Evolutionary conservation across 1,140 invertebrate species (phyloP), one percentile per base, ranked within the genome.

Genomic region (Callitettix versicolor): DNA sequence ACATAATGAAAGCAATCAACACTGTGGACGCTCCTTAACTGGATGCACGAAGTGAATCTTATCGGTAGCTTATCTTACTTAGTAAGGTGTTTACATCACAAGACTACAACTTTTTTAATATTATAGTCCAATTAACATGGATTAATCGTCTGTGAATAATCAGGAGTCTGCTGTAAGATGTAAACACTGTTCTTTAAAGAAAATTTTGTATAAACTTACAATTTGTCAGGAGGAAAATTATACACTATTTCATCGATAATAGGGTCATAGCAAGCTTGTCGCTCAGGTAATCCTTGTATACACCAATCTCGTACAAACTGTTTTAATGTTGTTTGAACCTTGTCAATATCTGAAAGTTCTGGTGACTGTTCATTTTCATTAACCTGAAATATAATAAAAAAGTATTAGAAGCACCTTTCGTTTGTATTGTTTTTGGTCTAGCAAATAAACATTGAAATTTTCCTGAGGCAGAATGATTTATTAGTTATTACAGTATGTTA

Each of bases 231-330:
- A 36, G 90, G 86, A 70, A 86, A 98, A 55, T 81, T 73, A 38
- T 73, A 64, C 44, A 84, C 73, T 44, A 98, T 81, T 71, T 91
- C 90, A 48, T 88, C 77, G 15, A 98, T 79, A 38, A 99, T 93
- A 3, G 91, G 93, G 57, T 82, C 76, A 70, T 98, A 98, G 68
- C 91, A 96, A 18, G 88, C 80, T 22, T 80, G 73, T 42, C 96
- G 73, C 71, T 99, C 96, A 2, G 75, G 68, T 3, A 76, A 77
- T 0, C 95, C 95, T 53, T 85, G 82, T 0, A 73, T 68, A 64
- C 90, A 93, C 96, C 96, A 99, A 71, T 99, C 96, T 20, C 96
- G 73, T 4, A 93, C 88, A 65, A 99, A 81, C 67, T 98, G 93
- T 69, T 96, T 96, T 56, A 99, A 74, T 3, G 93, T 91, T 22